Evolutionary conservation across 2,888 invertebrate genomes (phyloP), one percentile per base, ranked within the genome.

Genomic region (Oscheius sp.): DNA sequence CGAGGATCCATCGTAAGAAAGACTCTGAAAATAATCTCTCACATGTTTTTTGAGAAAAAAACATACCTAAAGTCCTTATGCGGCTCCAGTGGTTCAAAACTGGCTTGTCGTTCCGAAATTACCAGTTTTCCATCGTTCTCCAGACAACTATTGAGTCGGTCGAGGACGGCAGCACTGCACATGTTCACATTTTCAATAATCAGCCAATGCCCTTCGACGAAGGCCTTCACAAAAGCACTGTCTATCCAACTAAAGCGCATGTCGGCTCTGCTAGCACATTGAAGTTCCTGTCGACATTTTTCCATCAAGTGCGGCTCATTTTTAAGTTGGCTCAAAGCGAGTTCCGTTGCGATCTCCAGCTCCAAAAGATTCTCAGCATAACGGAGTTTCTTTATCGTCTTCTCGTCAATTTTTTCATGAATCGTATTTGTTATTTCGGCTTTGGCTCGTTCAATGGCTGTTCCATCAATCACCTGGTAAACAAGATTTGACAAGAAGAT

Each of bases 1-100:
- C 93, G 93, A 0, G 97, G 95, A 90, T 99, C 95, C 93, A 97
- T 94, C 0, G 96, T 94, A 77, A 99, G 92, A 89, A 99, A 96
- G 53, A 98, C 92, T 81, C 96, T 93, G 79, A 42, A 85, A 47
- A 50, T 10, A 10, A 74, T 55, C n/a, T 60, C 35, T n/a, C 59
- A 53, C 11, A n/a, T 11, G 2, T 9, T 21, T 59, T 59, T n/a
- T 47, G 29, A 13, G 11, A 13, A 21, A 11, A 55, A 48, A 13
- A 13, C 42, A 21, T 81, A 91, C 91, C 91, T 90, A 90, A 99
- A 99, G 89, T 96, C 93, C 10, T 93, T 92, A 90, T 99, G 96
- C 1, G 97, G 96, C 85, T 90, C 92, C 68, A 94, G 91, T 77
- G 93, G 92, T 62, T 94, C 94, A 50, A 76, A 81, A 71, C 93